These are phyloP conservation scores for Poeciliopsis occidentalis DNA, from an alignment of 2,113 vertebrate species.

Conservation along the genomic window DNA sequence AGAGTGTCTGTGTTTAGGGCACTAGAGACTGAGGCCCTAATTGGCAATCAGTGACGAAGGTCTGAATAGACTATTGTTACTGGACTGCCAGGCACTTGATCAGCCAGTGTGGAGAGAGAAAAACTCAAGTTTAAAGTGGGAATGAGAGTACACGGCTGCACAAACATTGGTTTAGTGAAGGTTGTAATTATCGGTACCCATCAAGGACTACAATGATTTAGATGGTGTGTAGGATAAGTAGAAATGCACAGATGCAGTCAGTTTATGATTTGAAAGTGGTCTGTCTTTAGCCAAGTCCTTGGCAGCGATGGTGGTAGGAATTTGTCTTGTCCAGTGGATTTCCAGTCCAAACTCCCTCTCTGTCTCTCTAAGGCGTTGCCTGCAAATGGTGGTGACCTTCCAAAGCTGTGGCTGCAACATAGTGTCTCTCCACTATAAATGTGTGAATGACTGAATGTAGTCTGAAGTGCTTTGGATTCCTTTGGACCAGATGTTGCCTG, in stretches of 20 bases:
- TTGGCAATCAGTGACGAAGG: slow-evolving; percentile 68
- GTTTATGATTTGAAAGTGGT: not conserved
- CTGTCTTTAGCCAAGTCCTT: not conserved
- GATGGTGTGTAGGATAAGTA: slow-evolving; percentile 22
- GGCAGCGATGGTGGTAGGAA: too few relatives aligned
- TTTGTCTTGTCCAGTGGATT: too few relatives aligned
- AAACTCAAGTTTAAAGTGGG: slow-evolving; percentile 4
- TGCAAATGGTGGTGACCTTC: too few relatives aligned
- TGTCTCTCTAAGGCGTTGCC: too few relatives aligned
- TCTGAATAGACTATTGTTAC: slow-evolving; percentile 60
- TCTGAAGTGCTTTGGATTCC: too few relatives aligned
- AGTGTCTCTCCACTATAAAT: too few relatives aligned
- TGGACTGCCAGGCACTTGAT: slow-evolving; percentile 46
- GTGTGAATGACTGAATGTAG: too few relatives aligned
- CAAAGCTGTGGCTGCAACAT: too few relatives aligned
- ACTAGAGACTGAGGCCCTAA: slow-evolving; percentile 56
- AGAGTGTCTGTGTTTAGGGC: slow-evolving; percentile 52
- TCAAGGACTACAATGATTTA: not conserved
- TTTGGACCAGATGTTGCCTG: too few relatives aligned
- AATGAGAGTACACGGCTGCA: slow-evolving; percentile 6
- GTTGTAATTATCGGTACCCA: too few relatives aligned
- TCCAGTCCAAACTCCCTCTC: too few relatives aligned
- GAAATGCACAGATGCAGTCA: not conserved
- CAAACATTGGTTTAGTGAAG: slow-evolving; percentile 25
- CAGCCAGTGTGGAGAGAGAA: slow-evolving; percentile 56